Evolutionary conservation across 2,797 vertebrate species (phyloP), one percentile per base, ranked within the genome.

Genomic region (Neostethus bicornis): DNA sequence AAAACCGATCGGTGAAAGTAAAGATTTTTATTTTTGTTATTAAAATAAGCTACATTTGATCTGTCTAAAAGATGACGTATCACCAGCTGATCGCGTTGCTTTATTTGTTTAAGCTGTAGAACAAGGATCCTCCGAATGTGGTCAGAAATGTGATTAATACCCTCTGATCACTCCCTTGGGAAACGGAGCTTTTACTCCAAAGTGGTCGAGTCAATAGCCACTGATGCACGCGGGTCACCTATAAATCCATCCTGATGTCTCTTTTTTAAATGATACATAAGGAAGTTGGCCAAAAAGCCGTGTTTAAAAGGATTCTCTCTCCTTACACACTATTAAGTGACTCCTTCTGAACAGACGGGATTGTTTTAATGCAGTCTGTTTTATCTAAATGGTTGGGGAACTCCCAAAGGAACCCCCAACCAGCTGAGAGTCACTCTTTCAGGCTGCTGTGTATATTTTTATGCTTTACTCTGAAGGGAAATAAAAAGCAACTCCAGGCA

Each of bases 351-450:
- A 68, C 60, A 66, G 54, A 73, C 55, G n/a, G 28, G 52, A 48
- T 63, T 61, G 39, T 80, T 62, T 71, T 73, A 81, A 80, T 73
- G 55, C 21, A 26, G 29, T 66, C 65, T 66, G 54, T 69, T 81
- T 85, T 48, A 80, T 80, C 62, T 68, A 73, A 74, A 75, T 61
- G 21, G 69, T 64, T 73, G 65, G 62, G 48, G 69, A 62, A 77
- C 21, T 81, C 75, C 73, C 81, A 16, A 34, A 71, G 73, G 82
- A 65, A 49, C 62, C 39, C 23, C 19, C 29, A 50, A 24, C 26
- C 70, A 68, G 56, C 75, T 70, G 59, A 71, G 51, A 51, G 63
- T 20, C 28, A 41, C 39, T 48, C 61, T 57, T 17, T 25, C 29
- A 45, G 67, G 48, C 58, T 61, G 25, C 44, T 46, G 17, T 43